Evolutionary conservation across 2,113 vertebrate genomes (phyloP), one percentile per base, ranked within the genome.

Genomic region (Actenoides lindsayi): DNA sequence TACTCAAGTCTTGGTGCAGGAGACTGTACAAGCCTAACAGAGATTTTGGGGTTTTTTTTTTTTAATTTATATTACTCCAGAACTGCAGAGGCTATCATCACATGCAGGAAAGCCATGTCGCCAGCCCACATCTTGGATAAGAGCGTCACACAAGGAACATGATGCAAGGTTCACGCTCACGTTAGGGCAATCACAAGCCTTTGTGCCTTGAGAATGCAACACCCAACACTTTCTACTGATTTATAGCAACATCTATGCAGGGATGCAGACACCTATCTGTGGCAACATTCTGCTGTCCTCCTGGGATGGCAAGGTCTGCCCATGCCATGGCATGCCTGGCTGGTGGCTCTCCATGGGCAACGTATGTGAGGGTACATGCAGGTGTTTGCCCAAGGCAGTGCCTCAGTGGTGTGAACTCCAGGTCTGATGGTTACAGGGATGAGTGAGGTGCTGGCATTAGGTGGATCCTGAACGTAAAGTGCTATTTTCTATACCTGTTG

Each of bases 311-410:
- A 70, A 75, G 65, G 75, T 30, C 75, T 63, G 51, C 37, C 35
- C n/a, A 31, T 1, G 3, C 46, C 39, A n/a, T 44, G 28, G n/a
- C 11, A 68, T 1, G 3, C 3, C 31, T 0, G 0, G 57, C 63
- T 64, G 53, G 24, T 48, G 31, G 42, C 21, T 93, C 28, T 50
- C 50, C 33, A 63, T 1, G 7, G 37, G 12, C 6, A 76, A 39
- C 1, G 0, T 1, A 3, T 16, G 30, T 0, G 1, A 87, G 18
- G 64, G 50, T 3, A 60, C 23, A 18, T 2, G 1, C 0, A 1
- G 9, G 53, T 9, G 3, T 63, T 56, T 37, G 50, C 20, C 21
- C 73, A 33, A 53, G 64, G 59, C 60, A 74, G 42, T 21, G 41
- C 27, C 60, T 57, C 1, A 2, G 33, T 11, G 28, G 7, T n/a